These are phyloP conservation scores for Delphinus delphis DNA, from an alignment of 2,113 vertebrate species.

Conservation along the genomic window DNA sequence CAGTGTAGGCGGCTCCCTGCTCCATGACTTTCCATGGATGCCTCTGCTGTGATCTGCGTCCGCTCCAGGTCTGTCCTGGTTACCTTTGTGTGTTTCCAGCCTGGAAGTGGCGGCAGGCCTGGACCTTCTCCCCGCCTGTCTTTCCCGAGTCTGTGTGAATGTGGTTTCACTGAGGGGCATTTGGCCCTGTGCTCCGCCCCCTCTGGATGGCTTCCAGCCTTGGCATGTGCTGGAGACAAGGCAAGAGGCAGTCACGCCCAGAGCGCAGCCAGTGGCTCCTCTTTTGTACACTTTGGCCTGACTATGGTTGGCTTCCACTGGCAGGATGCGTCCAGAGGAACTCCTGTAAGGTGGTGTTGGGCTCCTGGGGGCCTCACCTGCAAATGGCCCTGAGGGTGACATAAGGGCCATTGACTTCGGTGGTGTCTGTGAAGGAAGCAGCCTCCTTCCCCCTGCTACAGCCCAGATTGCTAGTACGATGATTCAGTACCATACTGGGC, in stretches of 20 bases:
- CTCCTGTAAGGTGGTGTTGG: neutral
- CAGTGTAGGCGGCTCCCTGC: no score
- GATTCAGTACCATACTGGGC: accelerated
- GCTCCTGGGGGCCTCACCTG: neutral
- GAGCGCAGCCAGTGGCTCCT: neutral
- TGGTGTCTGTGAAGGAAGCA: neutral
- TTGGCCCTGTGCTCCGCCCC: accelerated
- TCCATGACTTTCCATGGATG: accelerated
- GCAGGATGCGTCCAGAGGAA: neutral
- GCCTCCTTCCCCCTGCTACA: accelerated
- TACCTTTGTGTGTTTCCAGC: neutral
- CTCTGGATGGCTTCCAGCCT: neutral
- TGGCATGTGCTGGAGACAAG: no score
- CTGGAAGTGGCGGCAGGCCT: neutral
- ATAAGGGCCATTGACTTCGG: accelerated
- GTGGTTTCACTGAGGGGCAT: neutral
- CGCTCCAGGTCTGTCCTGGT: neutral
- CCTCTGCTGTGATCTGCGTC: neutral
- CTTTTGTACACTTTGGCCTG: accelerated
- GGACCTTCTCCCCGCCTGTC: neutral
- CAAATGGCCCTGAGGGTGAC: no score
- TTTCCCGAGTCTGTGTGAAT: neutral
- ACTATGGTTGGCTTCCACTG: neutral
- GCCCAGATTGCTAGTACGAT: accelerated
- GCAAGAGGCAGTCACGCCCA: accelerated